A percentile compares a stretch with the other conserved stretches of the same genome.
Conservation (phyloP, 2,113 vertebrate genomes). For the Etia nguti region DNA sequence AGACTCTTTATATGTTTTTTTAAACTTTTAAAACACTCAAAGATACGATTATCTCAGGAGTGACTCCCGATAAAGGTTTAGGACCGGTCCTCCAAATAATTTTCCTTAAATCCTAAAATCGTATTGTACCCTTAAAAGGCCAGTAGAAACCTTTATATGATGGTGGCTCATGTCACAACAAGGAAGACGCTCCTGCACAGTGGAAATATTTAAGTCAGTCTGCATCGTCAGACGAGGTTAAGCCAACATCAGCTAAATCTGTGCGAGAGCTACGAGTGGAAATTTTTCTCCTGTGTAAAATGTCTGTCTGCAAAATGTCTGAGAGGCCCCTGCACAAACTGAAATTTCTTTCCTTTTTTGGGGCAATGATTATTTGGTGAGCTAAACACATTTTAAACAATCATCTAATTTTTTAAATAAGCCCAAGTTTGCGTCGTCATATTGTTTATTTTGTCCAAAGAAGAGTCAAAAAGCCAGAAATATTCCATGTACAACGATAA, state of each 20-base stretch:
- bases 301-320: background rate
- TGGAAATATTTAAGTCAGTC: background rate
- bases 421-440: background rate
- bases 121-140: background rate
- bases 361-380: background rate
- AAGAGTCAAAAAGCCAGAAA: accelerated
- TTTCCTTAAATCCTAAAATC: accelerated
- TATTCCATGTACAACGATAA: accelerated
- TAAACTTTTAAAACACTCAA: background rate
- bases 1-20: background rate
- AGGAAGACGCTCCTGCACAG: background rate
- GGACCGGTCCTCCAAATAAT: background rate
- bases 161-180: accelerated
- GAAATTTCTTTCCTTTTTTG: background rate
- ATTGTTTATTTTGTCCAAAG: background rate
- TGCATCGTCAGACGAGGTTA: background rate
- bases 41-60: background rate
- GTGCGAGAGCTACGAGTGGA: background rate
- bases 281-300: background rate
- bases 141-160: background rate
- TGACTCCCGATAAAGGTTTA: background rate
- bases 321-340: background rate
- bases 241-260: background rate
- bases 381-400: background rate
- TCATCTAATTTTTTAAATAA: background rate